phyloP scores from a whole-genome alignment of 2,888 invertebrate genomes.

The Dusona sp. region DNA sequence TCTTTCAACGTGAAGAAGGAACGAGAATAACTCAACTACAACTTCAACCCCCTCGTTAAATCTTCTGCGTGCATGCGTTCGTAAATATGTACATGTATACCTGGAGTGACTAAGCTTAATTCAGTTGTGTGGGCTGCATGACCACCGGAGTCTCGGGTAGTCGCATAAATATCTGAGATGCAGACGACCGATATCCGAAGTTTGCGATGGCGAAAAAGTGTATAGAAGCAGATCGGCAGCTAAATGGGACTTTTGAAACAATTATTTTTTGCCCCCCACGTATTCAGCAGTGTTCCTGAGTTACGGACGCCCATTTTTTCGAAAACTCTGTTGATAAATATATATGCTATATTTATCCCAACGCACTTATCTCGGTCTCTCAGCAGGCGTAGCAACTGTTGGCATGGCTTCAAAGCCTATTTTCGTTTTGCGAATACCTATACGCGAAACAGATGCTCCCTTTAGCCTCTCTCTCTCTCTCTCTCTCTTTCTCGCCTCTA shows the following conservation, averaged over 20 bases:
- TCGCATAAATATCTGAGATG: slow-evolving; percentile 77
- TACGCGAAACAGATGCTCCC: slow-evolving; percentile 68
- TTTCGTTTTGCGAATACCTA: slow-evolving; percentile 74
- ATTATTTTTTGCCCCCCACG: background rate
- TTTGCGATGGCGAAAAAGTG: background rate
- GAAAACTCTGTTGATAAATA: slow-evolving; percentile 25
- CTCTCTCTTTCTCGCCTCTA: background rate
- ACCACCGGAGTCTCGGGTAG: slow-evolving; percentile 55
- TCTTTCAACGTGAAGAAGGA: slow-evolving; percentile 52
- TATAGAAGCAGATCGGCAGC: background rate
- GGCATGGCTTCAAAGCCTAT: slow-evolving; percentile 79
- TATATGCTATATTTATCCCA: slow-evolving; percentile 55
- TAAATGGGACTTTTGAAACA: background rate
- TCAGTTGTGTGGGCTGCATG: slow-evolving; percentile 59
- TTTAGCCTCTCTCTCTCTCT: slow-evolving; percentile 41
- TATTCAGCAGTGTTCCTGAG: slow-evolving; percentile 53
- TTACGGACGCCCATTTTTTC: slow-evolving; percentile 19
- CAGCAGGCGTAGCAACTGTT: slow-evolving; percentile 72
- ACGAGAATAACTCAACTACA: slow-evolving; percentile 40
- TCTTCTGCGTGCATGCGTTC: slow-evolving; percentile 18
- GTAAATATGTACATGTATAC: background rate
- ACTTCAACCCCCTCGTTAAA: slow-evolving; percentile 12
- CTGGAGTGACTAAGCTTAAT: slow-evolving; percentile 2
- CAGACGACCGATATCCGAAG: slow-evolving; percentile 46
- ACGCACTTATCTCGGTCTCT: slow-evolving; percentile 55